phyloP scores from a whole-genome alignment of 1,140 invertebrate genomes.

The Anastatus disparis region DNA sequence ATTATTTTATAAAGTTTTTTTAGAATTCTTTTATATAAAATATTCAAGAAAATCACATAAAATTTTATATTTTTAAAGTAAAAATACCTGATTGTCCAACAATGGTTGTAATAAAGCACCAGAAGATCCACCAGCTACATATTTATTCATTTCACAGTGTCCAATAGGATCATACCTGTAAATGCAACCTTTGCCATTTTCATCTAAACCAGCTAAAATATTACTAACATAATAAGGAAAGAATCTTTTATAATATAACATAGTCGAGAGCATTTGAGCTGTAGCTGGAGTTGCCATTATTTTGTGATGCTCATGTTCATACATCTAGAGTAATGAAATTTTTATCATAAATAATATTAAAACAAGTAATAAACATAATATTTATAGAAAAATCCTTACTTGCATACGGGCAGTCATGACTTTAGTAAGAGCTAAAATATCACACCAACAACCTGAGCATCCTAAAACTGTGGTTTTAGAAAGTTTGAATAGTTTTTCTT shows the following conservation, averaged over 20 bases:
- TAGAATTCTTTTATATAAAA: too few relatives aligned
- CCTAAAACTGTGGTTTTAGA: conserved; percentile 88
- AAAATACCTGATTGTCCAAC: conserved; percentile 82
- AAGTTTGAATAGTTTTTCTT: conserved; percentile 85
- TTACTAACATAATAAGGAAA: conserved; percentile 99
- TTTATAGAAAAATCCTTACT: conserved; percentile 59
- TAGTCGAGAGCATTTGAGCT: conserved; percentile 94
- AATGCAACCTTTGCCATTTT: conserved; percentile 90
- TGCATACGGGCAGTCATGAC: conserved; percentile 87
- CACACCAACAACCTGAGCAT: conserved; percentile 95
- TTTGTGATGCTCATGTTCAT: conserved; percentile 94
- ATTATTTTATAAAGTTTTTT: too few relatives aligned
- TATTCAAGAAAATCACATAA: not conserved
- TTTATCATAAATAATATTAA: conserved; percentile 25
- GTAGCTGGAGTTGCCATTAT: conserved; percentile 91
- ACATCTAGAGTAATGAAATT: conserved; percentile 76
- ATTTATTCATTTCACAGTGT: conserved; percentile 84
- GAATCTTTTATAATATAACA: conserved; percentile 96
- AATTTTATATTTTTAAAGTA: not conserved
- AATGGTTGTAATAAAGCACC: conserved; percentile 84
- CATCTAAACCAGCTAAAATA: conserved; percentile 89
- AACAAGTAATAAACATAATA: not conserved
- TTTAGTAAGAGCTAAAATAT: conserved; percentile 92
- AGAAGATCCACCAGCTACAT: conserved; percentile 86
- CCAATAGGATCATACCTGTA: conserved; percentile 98